Evolutionary conservation across 1,140 invertebrate species (phyloP), one percentile per base, ranked within the genome.

Genomic region (Cotesia vestalis): DNA sequence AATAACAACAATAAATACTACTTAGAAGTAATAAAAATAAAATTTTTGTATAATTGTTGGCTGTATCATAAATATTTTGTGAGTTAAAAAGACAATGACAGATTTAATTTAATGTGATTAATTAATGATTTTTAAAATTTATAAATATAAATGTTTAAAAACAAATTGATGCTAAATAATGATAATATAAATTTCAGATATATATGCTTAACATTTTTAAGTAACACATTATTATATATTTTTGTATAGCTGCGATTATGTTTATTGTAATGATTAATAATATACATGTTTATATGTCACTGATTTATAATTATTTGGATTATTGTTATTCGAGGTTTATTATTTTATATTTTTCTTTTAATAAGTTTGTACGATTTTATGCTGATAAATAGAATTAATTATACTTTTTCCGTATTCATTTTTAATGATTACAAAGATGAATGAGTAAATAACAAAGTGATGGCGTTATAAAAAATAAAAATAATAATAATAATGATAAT

Each of bases 401-500:
- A 27, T 61, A 61, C 27, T 61, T 61, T 61, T 61, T 61, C 59
- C 59, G 59, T 61, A 61, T 20, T 61, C 59, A 35, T 8, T 27
- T 20, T 12, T 27, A 5, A 20, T 34, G 59, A 40, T 17, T 9
- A 9, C 4, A 40, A 8, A 40, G 3, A 46, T 46, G 40, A 46
- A 46, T 46, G 40, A 11, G 40, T 46, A 46, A 46, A 46, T 27
- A 2, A 17, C 17, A 40, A 46, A 46, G 40, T 46, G 40, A 11
- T 46, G 27, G 27, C n/a, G 5, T 55, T 55, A 55, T 55, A 14
- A 55, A 14, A 14, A 55, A 12, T 17, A 17, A 17, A 0, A 55
- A 35, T 27, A 12, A 34, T 63, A 35, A 17, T 14, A 55, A 34
- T 20, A 34, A 27, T 62, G 61, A 38, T 38, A 36, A 27, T 36